Percentiles rank a stretch among this genome's conserved stretches.
Conservation (phyloP, 1,140 invertebrate genomes). For the Apis laboriosa region DNA sequence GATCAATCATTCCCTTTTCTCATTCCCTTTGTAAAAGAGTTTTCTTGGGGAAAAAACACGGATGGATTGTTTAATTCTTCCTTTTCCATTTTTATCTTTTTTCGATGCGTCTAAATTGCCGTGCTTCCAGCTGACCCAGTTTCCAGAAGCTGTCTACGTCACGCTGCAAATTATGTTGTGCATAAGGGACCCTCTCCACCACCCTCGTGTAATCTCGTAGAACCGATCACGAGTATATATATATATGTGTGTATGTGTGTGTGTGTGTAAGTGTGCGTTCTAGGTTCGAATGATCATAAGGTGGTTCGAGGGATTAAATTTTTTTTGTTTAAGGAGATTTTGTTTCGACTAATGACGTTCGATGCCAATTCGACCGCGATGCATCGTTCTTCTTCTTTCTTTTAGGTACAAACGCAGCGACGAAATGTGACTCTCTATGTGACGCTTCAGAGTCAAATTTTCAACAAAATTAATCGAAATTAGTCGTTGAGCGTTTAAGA, state of each 20-base stretch:
- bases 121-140: slow-evolving; percentile 44
- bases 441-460: no score
- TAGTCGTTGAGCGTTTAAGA: no score
- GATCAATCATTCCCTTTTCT: no score
- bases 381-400: background rate
- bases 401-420: no score
- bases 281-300: background rate
- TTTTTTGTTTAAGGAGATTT: slow-evolving; percentile 14
- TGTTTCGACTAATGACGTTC: background rate
- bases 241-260: no score
- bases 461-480: no score
- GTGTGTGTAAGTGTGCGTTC: background rate
- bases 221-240: slow-evolving; percentile 8
- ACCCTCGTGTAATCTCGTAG: slow-evolving; percentile 17
- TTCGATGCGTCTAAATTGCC: slow-evolving; percentile 19
- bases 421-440: no score
- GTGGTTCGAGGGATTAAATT: slow-evolving; percentile 11
- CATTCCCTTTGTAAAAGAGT: no score
- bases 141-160: slow-evolving; percentile 53
- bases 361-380: background rate
- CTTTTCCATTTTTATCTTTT: background rate
- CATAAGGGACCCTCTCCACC: slow-evolving; percentile 35
- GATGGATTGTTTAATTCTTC: background rate
- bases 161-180: slow-evolving; percentile 48
- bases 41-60: no score